Conservation (phyloP, 2,888 invertebrate genomes). For the Patella depressa region DNA sequence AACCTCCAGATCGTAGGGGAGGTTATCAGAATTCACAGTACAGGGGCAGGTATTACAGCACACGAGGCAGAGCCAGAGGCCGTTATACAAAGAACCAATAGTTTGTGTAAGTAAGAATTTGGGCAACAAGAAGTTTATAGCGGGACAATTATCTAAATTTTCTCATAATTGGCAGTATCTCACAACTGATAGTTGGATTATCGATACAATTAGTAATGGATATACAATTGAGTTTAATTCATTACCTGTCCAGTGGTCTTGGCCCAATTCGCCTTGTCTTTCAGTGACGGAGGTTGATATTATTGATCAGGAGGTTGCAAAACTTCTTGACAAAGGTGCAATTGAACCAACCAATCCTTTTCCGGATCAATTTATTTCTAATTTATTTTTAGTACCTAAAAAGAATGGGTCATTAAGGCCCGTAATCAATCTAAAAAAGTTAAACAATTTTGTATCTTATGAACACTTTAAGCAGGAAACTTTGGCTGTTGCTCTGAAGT, state of each 20-base stretch:
- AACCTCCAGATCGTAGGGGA: neutral
- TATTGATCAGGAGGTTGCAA: neutral
- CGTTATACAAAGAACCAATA: neutral
- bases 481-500: neutral
- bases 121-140: neutral
- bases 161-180: neutral
- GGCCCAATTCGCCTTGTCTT: neutral
- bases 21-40: neutral
- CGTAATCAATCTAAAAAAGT: neutral
- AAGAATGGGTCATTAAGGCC: neutral
- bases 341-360: neutral
- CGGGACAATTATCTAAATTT: neutral
- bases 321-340: neutral
- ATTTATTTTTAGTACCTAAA: neutral
- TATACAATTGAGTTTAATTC: neutral
- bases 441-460: neutral
- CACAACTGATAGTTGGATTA: slow-evolving; percentile 1
- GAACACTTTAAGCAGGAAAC: neutral
- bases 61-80: neutral
- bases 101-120: neutral
- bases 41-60: neutral
- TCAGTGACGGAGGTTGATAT: neutral
- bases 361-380: neutral
- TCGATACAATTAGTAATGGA: neutral
- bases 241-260: neutral